Evolutionary conservation across 2,113 vertebrate genomes (phyloP).

Genomic region (Dascyllus trimaculatus): DNA sequence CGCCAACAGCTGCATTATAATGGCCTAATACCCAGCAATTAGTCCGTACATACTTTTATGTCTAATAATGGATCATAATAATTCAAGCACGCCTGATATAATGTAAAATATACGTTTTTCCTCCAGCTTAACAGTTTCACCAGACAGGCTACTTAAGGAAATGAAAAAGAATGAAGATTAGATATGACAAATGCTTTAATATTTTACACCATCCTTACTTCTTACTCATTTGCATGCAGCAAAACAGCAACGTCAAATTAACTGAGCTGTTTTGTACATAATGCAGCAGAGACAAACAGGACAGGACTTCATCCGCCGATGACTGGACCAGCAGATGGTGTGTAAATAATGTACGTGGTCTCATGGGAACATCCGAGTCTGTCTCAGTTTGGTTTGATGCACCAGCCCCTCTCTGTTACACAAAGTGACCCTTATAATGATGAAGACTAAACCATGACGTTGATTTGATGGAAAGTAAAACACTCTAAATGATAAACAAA

Average conservation of each 20-base stretch:
- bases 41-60: background rate
- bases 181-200: background rate
- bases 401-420: slow-evolving; percentile 17
- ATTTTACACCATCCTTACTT: background rate
- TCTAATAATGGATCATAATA: background rate
- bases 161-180: slow-evolving; percentile 2
- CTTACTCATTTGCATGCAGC: slow-evolving; percentile 43
- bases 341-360: slow-evolving; percentile 70
- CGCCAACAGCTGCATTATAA: slow-evolving; percentile 8
- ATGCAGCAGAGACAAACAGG: slow-evolving; percentile 65
- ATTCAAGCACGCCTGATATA: background rate
- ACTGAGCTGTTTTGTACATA: slow-evolving; percentile 65
- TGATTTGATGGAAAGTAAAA: slow-evolving; percentile 21
- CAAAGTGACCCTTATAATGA: slow-evolving; percentile 50
- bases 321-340: slow-evolving; percentile 75
- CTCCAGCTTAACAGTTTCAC: background rate
- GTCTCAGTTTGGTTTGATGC: slow-evolving; percentile 59
- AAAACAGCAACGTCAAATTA: slow-evolving; percentile 45
- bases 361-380: slow-evolving; percentile 61
- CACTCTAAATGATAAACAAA: background rate
- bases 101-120: background rate
- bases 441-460: slow-evolving; percentile 8
- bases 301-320: slow-evolving; percentile 62
- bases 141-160: background rate
- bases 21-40: background rate